A percentile compares a stretch with the other conserved stretches of the same genome.
Evolutionary conservation across 2,888 invertebrate species (phyloP).

Genomic region (Vanessa cardui): DNA sequence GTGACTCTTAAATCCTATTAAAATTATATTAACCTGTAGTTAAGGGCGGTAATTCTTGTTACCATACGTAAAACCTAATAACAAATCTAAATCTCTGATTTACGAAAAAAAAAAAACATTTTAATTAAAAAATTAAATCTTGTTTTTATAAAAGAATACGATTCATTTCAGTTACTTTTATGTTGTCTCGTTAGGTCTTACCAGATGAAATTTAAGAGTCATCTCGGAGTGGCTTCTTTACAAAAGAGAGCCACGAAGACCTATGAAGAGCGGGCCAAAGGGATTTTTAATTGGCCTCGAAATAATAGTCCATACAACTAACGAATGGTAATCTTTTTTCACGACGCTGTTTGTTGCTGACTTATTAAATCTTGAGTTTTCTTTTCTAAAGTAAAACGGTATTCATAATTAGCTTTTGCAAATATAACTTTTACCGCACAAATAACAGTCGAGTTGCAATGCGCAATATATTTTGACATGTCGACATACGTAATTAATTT

Average conservation of each 20-base stretch:
- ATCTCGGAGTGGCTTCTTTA: slow-evolving; percentile 59
- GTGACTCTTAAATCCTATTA: background rate
- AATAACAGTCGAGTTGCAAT: background rate
- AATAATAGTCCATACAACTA: slow-evolving; percentile 55
- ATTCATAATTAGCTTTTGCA: slow-evolving; percentile 5
- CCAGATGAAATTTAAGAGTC: slow-evolving; percentile 72
- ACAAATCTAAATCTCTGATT: background rate
- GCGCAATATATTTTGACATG: slow-evolving; percentile 9
- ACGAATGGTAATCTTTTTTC: slow-evolving; percentile 22
- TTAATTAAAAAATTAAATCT: slow-evolving; percentile 12
- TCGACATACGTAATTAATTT: slow-evolving; percentile 7
- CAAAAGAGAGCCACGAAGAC: slow-evolving; percentile 65
- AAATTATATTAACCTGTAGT: background rate
- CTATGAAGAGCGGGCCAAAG: slow-evolving; percentile 59
- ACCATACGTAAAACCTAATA: background rate
- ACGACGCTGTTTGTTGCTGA: slow-evolving; percentile 15
- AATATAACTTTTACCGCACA: slow-evolving; percentile 6
- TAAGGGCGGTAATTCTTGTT: slow-evolving; percentile 10
- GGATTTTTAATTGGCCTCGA: slow-evolving; percentile 75
- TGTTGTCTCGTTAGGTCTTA: slow-evolving; percentile 65
- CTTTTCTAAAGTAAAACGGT: slow-evolving; percentile 6
- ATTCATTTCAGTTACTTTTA: slow-evolving; percentile 46
- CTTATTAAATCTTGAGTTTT: slow-evolving; percentile 11
- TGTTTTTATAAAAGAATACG: slow-evolving; percentile 19
- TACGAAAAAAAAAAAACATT: background rate